Conservation (phyloP, 2,797 vertebrate species). For the Ispidina lecontei region DNA sequence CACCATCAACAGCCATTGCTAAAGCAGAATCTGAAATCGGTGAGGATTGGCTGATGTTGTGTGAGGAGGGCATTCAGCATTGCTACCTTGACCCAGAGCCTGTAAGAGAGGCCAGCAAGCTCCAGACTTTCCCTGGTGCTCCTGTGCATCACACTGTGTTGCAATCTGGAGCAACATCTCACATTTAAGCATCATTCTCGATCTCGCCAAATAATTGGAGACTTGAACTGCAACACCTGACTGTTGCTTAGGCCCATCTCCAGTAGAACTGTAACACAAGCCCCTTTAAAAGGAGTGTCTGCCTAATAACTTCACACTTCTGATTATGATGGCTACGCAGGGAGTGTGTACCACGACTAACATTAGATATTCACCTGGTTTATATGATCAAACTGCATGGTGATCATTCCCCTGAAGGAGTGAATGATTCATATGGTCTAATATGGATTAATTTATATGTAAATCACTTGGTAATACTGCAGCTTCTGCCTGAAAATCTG, state of each 20-base stretch:
- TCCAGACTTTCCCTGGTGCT: background rate
- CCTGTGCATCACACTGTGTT: background rate
- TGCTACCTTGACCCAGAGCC: background rate
- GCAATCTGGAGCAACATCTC: background rate
- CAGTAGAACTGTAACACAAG: background rate
- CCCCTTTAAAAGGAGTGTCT: background rate
- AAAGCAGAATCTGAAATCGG: background rate
- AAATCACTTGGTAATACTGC: constrained; percentile 63
- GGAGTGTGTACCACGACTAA: constrained; percentile 41
- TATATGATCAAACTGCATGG: constrained; percentile 47
- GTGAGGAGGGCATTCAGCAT: background rate
- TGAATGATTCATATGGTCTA: constrained; percentile 63
- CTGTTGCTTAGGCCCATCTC: background rate
- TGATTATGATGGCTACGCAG: constrained; percentile 54
- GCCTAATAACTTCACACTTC: constrained; percentile 64
- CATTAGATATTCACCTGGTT: constrained; percentile 48
- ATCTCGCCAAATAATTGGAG: background rate
- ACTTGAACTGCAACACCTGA: background rate
- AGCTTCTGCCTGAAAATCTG: constrained; percentile 61
- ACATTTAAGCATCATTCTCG: too few relatives aligned
- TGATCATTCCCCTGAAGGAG: constrained; percentile 58
- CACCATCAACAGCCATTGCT: background rate
- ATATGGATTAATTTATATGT: constrained; percentile 73
- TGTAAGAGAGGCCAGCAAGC: background rate
- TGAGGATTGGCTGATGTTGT: background rate